Evolutionary conservation across 92 coral and sea anemone species (phyloP).

Genomic region (Umimayanthus chanpuru): DNA sequence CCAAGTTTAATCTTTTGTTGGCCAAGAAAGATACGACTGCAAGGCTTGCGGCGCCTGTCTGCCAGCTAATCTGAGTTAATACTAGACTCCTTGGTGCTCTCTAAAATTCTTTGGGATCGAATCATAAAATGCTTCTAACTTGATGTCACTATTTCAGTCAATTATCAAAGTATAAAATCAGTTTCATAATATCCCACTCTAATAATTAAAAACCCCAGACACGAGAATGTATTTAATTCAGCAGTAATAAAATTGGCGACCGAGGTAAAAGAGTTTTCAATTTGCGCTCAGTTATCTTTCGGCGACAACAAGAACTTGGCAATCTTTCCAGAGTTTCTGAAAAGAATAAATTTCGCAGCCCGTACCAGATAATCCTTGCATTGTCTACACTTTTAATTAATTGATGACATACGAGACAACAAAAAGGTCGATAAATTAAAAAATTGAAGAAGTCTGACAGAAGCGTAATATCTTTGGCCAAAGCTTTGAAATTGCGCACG

Average conservation of each 20-base stretch:
- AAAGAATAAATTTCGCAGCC: constrained; percentile 1
- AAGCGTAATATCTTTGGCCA: constrained; percentile 24
- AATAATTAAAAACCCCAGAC: background rate
- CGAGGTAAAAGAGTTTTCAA: background rate
- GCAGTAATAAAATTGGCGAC: background rate
- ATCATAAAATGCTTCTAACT: background rate
- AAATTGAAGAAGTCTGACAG: constrained; percentile 38
- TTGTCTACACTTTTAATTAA: constrained; percentile 41
- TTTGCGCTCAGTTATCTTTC: background rate
- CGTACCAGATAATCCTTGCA: constrained; percentile 23
- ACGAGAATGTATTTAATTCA: background rate
- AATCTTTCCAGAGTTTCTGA: background rate
- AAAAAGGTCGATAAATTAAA: constrained; percentile 49
- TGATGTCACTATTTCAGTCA: background rate
- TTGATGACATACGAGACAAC: constrained; percentile 46
- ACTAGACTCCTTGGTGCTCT: background rate
- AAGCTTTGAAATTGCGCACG: constrained; percentile 33
- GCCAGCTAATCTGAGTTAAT: background rate
- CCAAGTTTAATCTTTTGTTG: background rate
- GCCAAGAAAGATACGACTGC: background rate
- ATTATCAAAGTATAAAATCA: background rate
- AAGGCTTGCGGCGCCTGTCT: background rate
- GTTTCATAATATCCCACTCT: background rate
- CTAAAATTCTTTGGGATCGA: background rate
- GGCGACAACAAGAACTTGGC: background rate